A percentile compares a stretch with the other conserved stretches of the same genome.
Evolutionary conservation across 2,888 invertebrate genomes (phyloP).

Genomic region (Mellilla xanthometata): DNA sequence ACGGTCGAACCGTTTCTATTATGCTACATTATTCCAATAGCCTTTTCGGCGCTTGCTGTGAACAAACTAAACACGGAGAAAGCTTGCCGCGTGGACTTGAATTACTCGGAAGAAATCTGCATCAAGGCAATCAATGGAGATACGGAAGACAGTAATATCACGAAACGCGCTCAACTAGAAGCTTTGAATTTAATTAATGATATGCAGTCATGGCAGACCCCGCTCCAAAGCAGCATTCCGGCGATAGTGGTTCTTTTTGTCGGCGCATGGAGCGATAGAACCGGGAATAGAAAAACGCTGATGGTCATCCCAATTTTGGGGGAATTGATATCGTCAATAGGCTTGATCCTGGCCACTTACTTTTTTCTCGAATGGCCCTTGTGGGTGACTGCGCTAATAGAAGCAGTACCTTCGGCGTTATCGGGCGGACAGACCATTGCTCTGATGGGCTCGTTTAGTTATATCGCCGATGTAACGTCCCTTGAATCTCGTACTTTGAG

Average conservation of each 20-base stretch:
- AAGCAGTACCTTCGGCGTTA: conserved; percentile 79
- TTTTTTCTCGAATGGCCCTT: conserved; percentile 81
- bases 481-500: conserved; percentile 83
- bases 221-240: conserved; percentile 80
- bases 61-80: conserved; percentile 81
- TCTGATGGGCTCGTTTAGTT: conserved; percentile 83
- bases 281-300: conserved; percentile 80
- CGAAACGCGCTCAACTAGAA: conserved; percentile 54
- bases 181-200: conserved; percentile 72
- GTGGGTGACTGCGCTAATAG: conserved; percentile 77
- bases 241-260: conserved; percentile 81
- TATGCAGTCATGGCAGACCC: conserved; percentile 79
- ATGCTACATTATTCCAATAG: conserved; percentile 84
- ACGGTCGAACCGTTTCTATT: conserved; percentile 86
- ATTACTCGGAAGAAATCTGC: conserved; percentile 75
- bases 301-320: conserved; percentile 82
- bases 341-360: conserved; percentile 77
- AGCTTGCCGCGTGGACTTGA: conserved; percentile 78
- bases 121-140: conserved; percentile 57
- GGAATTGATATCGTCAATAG: conserved; percentile 74
- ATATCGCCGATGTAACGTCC: conserved; percentile 83
- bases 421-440: conserved; percentile 82
- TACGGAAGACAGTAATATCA: conserved; percentile 47
- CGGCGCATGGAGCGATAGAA: conserved; percentile 85
- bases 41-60: conserved; percentile 82